Evolutionary conservation across 2,113 vertebrate genomes (phyloP), one percentile per base, ranked within the genome.

Genomic region (Gymnocephalus cernua): DNA sequence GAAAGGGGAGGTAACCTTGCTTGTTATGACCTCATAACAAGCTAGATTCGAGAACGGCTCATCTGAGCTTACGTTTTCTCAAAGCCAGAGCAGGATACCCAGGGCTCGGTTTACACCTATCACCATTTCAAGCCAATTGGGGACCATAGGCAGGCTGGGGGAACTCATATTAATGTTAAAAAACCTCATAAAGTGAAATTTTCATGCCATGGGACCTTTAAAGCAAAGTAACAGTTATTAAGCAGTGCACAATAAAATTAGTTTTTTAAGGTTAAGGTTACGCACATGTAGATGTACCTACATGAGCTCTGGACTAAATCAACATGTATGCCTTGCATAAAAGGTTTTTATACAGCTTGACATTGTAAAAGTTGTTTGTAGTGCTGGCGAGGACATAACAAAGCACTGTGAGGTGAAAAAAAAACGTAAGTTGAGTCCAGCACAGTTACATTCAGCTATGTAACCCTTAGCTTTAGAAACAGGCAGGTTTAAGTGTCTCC

Each of bases 221-320:
- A 57, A 79, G 57, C 21, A 3, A 19, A 51, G 21, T 15, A 54
- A 9, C 44, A 45, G 68, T 53, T 41, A 59, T 44, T 32, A 53
- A 59, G 9, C 19, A 61, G 32, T 29, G 10, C 6, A 63, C 4
- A 57, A 65, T 38, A 51, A 61, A 50, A 58, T 16, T 7, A 23
- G 2, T 19, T 44, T 12, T 61, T 62, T 68, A 68, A 54, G 27
- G 19, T 35, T 70, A 13, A 79, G n/a, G 29, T n/a, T n/a, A n/a
- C n/a, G 21, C 53, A 77, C 32, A 64, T 50, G 53, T 16, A 50
- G 27, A 10, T 58, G 11, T 7, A 69, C 64, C 64, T 62, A 11
- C 57, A 56, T 27, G 51, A 51, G 50, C 41, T 47, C 29, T 45
- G 72, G 57, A 44, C 6, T 51, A 29, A 51, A 50, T 71, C 61